Percentiles rank a stretch among this genome's conserved stretches.
phyloP scores from a whole-genome alignment of 1,140 invertebrate genomes.

The Scaptomyza hsui region DNA sequence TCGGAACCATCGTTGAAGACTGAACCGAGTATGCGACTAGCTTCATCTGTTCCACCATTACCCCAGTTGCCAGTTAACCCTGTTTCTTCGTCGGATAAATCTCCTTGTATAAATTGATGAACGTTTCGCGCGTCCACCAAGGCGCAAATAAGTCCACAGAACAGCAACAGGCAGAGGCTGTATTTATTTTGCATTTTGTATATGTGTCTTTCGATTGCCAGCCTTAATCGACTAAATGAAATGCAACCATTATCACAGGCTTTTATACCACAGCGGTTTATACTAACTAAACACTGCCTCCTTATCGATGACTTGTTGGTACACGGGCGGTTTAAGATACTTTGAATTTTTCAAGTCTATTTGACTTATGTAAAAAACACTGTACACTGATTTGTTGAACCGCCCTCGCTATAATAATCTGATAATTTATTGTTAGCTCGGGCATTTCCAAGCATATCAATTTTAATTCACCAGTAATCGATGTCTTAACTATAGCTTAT shows the following conservation, averaged over 20 bases:
- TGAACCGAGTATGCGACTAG: neutral
- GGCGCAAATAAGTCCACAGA: constrained; percentile 26
- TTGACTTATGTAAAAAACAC: neutral
- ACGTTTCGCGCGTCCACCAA: constrained; percentile 8
- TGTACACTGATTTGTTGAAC: neutral
- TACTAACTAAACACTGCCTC: neutral
- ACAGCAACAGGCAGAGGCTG: constrained; percentile 24
- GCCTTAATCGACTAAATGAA: constrained; percentile 5
- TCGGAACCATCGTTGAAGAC: neutral
- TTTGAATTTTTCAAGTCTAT: neutral
- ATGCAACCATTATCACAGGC: neutral
- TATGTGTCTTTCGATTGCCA: neutral
- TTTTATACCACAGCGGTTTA: neutral
- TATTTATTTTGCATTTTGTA: constrained; percentile 32
- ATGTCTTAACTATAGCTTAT: neutral
- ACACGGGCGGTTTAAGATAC: neutral
- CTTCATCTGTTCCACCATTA: neutral
- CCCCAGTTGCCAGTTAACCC: constrained; percentile 5
- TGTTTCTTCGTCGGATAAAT: constrained; percentile 1
- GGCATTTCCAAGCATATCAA: neutral
- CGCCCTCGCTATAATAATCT: neutral
- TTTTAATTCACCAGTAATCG: neutral
- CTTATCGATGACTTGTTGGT: neutral
- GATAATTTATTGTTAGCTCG: neutral
- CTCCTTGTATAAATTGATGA: constrained; percentile 26